A percentile compares a stretch with the other conserved stretches of the same genome.
Evolutionary conservation across 2,113 vertebrate genomes (phyloP).

Genomic region (Uropsilus gracilis): DNA sequence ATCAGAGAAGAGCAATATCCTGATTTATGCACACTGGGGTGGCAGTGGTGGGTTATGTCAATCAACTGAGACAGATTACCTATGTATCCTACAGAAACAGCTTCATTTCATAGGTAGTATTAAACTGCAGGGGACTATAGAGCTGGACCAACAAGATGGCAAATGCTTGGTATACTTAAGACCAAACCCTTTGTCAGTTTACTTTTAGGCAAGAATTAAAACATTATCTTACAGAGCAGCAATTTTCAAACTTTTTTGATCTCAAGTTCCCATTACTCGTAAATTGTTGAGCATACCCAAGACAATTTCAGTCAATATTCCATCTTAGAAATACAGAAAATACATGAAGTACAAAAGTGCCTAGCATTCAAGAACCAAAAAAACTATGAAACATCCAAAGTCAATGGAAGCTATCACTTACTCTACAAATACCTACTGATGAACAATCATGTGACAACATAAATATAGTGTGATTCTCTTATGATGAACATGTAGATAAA

Average conservation of each 20-base stretch:
- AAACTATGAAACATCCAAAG: neutral
- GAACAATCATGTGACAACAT: neutral
- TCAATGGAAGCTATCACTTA: neutral
- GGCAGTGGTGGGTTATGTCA: fast-evolving
- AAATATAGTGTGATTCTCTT: neutral
- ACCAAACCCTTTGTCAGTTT: neutral
- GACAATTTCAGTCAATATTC: neutral
- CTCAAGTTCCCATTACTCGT: neutral
- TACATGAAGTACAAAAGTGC: neutral
- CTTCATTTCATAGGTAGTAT: neutral
- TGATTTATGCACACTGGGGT: too few relatives aligned
- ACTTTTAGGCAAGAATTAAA: neutral
- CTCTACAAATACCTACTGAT: neutral
- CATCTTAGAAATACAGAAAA: neutral
- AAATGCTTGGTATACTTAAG: neutral
- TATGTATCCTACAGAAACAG: fast-evolving
- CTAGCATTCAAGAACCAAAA: neutral
- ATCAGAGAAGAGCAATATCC: neutral
- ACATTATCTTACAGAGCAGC: neutral
- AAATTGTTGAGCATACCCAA: neutral
- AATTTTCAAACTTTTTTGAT: neutral
- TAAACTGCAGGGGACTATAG: fast-evolving
- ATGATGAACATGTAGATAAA: neutral
- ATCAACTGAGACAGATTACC: neutral
- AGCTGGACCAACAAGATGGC: neutral